Conservation (phyloP, 1,140 invertebrate species). For the Saccostrea glomerata region DNA sequence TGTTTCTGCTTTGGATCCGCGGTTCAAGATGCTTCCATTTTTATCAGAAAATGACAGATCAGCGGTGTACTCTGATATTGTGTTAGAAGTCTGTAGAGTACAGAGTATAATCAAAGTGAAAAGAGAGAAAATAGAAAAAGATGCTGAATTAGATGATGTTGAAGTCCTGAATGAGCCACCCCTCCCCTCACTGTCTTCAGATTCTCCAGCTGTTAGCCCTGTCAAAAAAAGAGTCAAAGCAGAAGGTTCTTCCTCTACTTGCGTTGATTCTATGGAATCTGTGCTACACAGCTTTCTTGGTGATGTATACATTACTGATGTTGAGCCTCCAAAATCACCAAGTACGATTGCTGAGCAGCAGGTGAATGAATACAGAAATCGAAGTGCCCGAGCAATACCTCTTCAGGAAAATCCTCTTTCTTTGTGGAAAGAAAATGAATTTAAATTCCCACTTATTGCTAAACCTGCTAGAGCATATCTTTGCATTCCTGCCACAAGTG, state of each 20-base stretch:
- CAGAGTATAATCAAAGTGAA: not conserved
- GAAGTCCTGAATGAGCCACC: not conserved
- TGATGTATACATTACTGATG: not conserved
- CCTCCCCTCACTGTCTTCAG: not conserved
- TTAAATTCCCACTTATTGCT: not conserved
- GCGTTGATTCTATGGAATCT: not conserved
- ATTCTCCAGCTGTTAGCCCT: not conserved
- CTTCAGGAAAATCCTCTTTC: not conserved
- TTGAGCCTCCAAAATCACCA: not conserved
- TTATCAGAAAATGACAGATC: not conserved
- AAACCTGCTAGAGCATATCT: not conserved
- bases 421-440: constrained; percentile 6
- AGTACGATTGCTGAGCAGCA: not conserved
- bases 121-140: not conserved
- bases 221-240: not conserved
- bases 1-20: not conserved
- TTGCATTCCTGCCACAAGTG: not conserved
- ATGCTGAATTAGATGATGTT: not conserved
- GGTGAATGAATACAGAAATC: not conserved
- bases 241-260: not conserved
- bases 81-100: not conserved
- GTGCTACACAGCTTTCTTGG: not conserved
- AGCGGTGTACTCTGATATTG: not conserved
- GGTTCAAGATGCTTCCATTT: not conserved
- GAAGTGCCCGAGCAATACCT: not conserved